Evolutionary conservation across 2,797 vertebrate genomes (phyloP).

Genomic region (Amblyraja radiata): DNA sequence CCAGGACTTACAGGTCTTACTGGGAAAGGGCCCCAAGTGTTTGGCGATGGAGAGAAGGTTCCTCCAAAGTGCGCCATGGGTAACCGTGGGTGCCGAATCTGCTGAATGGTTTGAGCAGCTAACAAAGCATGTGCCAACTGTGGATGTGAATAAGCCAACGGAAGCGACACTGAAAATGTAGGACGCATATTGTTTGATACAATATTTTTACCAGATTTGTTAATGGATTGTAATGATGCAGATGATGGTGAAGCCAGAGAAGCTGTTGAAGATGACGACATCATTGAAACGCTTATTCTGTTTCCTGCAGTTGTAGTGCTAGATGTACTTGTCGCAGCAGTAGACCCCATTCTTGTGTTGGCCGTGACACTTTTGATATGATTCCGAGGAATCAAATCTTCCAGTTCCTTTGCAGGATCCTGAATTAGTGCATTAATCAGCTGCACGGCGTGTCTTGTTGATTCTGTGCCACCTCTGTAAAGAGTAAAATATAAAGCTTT

Average conservation of each 20-base stretch:
- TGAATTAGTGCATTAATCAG: constrained; percentile 98
- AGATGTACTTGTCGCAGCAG: constrained; percentile 71
- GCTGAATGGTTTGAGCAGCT: constrained; percentile 96
- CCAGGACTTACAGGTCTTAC: constrained; percentile 93
- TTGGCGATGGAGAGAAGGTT: constrained; percentile 85
- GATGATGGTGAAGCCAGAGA: constrained; percentile 82
- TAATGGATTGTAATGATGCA: constrained; percentile 65
- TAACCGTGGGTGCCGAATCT: constrained; percentile 92
- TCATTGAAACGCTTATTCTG: constrained; percentile 78
- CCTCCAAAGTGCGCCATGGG: constrained; percentile 97
- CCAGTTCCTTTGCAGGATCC: constrained; percentile 97
- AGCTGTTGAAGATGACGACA: constrained; percentile 73
- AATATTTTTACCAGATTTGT: constrained; percentile 82
- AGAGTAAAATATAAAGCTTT: background rate
- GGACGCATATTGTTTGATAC: constrained; percentile 76
- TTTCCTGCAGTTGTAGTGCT: constrained; percentile 71
- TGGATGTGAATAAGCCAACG: constrained; percentile 89
- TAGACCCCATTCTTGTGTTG: constrained; percentile 66
- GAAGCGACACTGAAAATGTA: constrained; percentile 86
- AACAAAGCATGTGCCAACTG: constrained; percentile 79
- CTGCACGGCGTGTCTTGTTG: constrained; percentile 91
- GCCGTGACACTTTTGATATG: constrained; percentile 87
- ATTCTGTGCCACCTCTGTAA: constrained; percentile 88
- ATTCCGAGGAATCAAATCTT: constrained; percentile 95
- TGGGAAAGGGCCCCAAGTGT: constrained; percentile 96